phyloP scores from a whole-genome alignment of 1,140 invertebrate species.

The Hermatobates lingyangjiaoensis region DNA sequence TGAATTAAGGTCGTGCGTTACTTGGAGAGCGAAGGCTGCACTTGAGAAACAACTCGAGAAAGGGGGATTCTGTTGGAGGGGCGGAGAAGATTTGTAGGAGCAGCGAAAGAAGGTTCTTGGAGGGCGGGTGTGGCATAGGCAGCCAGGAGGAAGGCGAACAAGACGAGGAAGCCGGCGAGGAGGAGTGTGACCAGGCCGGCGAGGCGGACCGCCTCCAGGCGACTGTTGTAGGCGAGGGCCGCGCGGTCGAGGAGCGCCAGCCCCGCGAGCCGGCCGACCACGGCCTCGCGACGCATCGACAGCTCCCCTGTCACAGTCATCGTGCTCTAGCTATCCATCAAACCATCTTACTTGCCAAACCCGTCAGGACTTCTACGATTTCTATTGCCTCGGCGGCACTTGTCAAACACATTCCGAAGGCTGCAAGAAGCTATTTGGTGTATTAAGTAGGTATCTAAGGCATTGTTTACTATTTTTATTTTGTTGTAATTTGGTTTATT shows the following conservation, averaged over 20 bases:
- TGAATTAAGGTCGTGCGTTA: too few relatives aligned
- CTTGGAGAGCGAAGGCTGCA: too few relatives aligned
- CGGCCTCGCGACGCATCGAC: constrained; percentile 3
- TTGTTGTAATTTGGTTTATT: too few relatives aligned
- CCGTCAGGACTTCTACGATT: too few relatives aligned
- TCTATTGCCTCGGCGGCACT: too few relatives aligned
- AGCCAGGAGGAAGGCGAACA: constrained; percentile 6
- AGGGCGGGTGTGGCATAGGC: constrained; percentile 4
- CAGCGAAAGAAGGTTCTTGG: background rate
- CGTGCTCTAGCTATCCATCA: too few relatives aligned
- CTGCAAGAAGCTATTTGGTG: too few relatives aligned
- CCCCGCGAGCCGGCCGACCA: constrained; percentile 2
- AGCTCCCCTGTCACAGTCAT: constrained; percentile 10
- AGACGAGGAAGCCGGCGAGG: constrained; percentile 5
- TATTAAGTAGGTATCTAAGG: too few relatives aligned
- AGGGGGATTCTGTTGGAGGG: background rate
- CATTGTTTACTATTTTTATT: too few relatives aligned
- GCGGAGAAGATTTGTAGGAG: background rate
- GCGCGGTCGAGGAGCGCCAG: constrained; percentile 6
- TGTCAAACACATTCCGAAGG: too few relatives aligned
- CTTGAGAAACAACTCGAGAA: background rate
- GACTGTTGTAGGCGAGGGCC: constrained; percentile 4
- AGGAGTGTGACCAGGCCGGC: constrained; percentile 7
- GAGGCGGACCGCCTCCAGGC: constrained; percentile 5
- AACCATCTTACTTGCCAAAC: too few relatives aligned